Evolutionary conservation across 2,888 invertebrate species (phyloP).

Genomic region (Abrostola tripartita): DNA sequence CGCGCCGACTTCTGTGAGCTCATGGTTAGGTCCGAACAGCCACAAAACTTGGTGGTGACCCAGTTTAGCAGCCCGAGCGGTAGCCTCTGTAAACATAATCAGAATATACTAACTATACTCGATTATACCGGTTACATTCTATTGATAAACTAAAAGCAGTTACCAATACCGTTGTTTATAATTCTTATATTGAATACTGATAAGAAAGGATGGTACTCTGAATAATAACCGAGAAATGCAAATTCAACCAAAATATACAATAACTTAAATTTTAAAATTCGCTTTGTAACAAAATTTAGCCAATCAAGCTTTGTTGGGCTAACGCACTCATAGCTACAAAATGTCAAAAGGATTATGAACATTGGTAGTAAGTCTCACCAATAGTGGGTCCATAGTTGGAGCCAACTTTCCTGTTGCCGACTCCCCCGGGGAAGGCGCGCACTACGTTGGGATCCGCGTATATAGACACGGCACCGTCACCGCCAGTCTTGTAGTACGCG

Average conservation of each 20-base stretch:
- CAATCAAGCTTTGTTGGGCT: too few relatives aligned
- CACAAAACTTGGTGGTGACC: constrained; percentile 98
- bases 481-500: constrained; percentile 93
- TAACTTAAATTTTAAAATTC: too few relatives aligned
- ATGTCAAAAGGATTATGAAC: background rate
- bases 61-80: constrained; percentile 91
- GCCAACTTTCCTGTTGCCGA: constrained; percentile 98
- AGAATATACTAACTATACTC: constrained; percentile 32
- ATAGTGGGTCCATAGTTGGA: constrained; percentile 97
- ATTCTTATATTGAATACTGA: constrained; percentile 3
- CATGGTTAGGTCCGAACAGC: constrained; percentile 97
- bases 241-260: background rate
- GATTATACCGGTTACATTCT: constrained; percentile 26
- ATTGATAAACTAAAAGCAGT: constrained; percentile 30
- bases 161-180: constrained; percentile 16
- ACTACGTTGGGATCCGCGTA: constrained; percentile 97
- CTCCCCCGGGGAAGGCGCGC: constrained; percentile 97
- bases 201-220: background rate
- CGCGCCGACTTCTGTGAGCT: constrained; percentile 98
- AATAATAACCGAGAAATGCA: background rate
- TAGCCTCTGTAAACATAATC: constrained; percentile 86
- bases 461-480: constrained; percentile 92
- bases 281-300: too few relatives aligned
- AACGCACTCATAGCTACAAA: too few relatives aligned
- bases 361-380: constrained; percentile 69